A percentile compares a stretch with the other conserved stretches of the same genome.
phyloP scores from a whole-genome alignment of 2,797 vertebrate genomes.

The Remorina albescens region DNA sequence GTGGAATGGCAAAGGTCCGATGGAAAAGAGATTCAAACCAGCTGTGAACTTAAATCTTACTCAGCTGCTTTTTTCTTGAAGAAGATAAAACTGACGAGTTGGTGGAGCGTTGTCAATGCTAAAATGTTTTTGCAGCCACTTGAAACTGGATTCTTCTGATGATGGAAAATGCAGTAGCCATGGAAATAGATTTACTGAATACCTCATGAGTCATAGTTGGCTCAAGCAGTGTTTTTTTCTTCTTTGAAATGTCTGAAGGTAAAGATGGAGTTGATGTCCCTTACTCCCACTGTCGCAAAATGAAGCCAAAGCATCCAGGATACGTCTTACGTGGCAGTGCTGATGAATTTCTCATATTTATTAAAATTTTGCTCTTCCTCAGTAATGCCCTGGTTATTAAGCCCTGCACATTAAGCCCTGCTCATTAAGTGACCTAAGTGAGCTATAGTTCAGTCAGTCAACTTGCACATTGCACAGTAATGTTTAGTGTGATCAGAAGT shows the following conservation, averaged over 20 bases:
- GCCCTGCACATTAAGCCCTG: too few species aligned
- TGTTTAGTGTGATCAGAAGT: too few species aligned
- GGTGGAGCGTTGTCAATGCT: not conserved
- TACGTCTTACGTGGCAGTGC: too few species aligned
- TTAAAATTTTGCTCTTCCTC: too few species aligned
- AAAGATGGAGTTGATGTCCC: too few species aligned
- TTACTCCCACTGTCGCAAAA: too few species aligned
- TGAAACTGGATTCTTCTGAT: conserved; percentile 2
- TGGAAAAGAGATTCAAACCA: conserved; percentile 55
- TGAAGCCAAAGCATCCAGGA: too few species aligned
- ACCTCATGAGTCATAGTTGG: conserved; percentile 19
- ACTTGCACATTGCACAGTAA: too few species aligned
- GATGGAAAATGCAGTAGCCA: conserved; percentile 15
- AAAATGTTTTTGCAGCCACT: conserved; percentile 20
- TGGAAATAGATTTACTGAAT: conserved; percentile 29
- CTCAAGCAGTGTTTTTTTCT: conserved; percentile 3
- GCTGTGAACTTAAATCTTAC: conserved; percentile 57
- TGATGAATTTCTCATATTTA: too few species aligned
- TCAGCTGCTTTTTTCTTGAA: conserved; percentile 21
- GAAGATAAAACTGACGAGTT: conserved; percentile 25
- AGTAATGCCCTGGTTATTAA: too few species aligned
- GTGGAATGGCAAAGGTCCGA: conserved; percentile 22
- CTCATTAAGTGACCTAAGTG: too few species aligned
- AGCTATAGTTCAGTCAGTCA: too few species aligned
- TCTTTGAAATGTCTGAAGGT: not conserved